Conservation (phyloP, 2,888 invertebrate species). For the Hydriomena furcata region DNA sequence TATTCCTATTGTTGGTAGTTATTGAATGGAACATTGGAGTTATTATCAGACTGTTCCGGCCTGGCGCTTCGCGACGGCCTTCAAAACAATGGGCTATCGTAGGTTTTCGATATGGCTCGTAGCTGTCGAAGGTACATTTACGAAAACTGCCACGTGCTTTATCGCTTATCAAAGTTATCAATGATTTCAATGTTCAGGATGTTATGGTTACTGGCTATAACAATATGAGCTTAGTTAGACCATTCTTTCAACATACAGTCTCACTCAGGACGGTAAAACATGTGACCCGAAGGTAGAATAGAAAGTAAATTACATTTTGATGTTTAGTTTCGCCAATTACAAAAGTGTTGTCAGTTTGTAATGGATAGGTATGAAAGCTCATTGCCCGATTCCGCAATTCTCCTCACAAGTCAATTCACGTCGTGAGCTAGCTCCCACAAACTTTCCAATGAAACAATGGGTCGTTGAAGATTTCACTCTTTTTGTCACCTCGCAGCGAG, state of each 20-base stretch:
- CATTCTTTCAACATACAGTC: neutral
- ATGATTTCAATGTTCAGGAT: conserved; percentile 23
- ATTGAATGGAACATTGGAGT: conserved; percentile 31
- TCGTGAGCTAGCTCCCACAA: conserved; percentile 62
- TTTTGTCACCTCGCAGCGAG: conserved; percentile 69
- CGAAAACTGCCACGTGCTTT: conserved; percentile 19
- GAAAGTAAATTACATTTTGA: neutral
- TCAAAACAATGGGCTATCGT: conserved; percentile 50
- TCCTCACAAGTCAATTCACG: conserved; percentile 54
- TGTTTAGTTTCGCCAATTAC: conserved; percentile 5
- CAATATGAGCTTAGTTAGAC: neutral
- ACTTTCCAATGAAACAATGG: conserved; percentile 76
- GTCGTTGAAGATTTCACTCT: conserved; percentile 76
- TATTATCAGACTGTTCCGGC: conserved; percentile 50
- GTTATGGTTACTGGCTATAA: conserved; percentile 17
- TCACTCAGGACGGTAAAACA: too few species aligned
- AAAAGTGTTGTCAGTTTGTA: conserved; percentile 32
- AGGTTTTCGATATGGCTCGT: conserved; percentile 22
- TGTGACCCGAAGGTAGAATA: neutral
- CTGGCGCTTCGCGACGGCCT: conserved; percentile 55
- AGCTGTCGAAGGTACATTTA: conserved; percentile 7
- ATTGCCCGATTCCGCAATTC: conserved; percentile 64
- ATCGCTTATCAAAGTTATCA: conserved; percentile 36
- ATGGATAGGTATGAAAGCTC: conserved; percentile 47
- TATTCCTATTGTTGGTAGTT: conserved; percentile 33